Conservation (phyloP, 2,113 vertebrate species). For the Propithecus coquereli region DNA sequence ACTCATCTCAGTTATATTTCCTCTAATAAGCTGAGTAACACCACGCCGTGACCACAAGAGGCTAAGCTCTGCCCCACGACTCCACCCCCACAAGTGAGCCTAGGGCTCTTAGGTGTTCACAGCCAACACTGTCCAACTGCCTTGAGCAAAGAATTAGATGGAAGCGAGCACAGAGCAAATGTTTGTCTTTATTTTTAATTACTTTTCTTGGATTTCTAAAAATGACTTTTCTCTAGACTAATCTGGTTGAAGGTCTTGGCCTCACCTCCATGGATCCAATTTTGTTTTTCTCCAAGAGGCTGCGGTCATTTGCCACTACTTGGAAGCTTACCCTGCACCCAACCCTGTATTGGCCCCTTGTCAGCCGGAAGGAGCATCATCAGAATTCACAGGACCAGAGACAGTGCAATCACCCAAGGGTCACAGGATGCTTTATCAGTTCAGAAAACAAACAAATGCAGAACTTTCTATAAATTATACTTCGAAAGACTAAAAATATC, state of each 20-base stretch:
- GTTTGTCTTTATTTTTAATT: neutral
- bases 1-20: neutral
- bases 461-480: neutral
- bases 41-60: neutral
- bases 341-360: accelerated
- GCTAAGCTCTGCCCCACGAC: accelerated
- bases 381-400: neutral
- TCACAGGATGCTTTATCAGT: neutral
- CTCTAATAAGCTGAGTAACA: neutral
- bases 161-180: neutral
- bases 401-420: neutral
- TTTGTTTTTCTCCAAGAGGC: neutral
- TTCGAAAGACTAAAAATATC: neutral
- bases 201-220: neutral
- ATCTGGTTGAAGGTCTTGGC: neutral
- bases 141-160: neutral
- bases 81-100: neutral
- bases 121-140: neutral
- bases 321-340: neutral
- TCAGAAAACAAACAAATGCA: neutral
- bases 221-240: neutral
- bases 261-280: neutral
- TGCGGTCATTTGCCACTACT: neutral
- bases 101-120: neutral
- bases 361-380: neutral